A percentile compares a stretch with the other conserved stretches of the same genome.
Evolutionary conservation across 2,113 vertebrate genomes (phyloP).

Genomic region (Anser brachyrhynchus): DNA sequence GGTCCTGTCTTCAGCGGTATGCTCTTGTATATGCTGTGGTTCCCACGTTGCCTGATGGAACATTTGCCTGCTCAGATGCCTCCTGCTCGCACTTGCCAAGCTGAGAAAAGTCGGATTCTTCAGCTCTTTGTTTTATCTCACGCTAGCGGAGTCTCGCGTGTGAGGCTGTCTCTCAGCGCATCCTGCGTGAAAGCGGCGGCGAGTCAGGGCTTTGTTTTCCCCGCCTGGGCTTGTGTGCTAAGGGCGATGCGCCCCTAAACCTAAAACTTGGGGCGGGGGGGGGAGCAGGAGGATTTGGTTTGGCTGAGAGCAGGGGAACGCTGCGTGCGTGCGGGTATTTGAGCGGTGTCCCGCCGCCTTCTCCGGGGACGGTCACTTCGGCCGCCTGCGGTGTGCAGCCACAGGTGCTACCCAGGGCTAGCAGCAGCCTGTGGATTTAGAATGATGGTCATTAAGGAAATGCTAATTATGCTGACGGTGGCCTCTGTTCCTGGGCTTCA

Average conservation of each 20-base stretch:
- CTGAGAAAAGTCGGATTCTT: not conserved
- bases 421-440: not conserved
- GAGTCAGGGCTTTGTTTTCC: not conserved
- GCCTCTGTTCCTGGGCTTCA: fast-evolving
- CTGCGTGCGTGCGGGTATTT: fast-evolving
- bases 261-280: fast-evolving
- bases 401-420: fast-evolving
- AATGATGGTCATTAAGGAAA: fast-evolving
- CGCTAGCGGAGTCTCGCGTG: not conserved
- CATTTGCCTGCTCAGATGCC: not conserved
- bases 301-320: fast-evolving
- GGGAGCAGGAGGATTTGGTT: not conserved
- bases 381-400: fast-evolving
- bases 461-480: fast-evolving
- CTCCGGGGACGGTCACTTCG: not conserved
- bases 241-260: fast-evolving
- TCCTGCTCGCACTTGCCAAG: not conserved
- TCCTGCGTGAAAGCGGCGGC: not conserved
- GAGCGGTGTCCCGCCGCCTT: fast-evolving
- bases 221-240: not conserved
- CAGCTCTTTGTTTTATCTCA: not conserved
- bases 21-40: not conserved
- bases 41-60: not conserved
- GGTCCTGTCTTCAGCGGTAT: not conserved
- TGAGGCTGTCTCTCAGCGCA: fast-evolving